Evolutionary conservation across 2,797 vertebrate species (phyloP).

Genomic region (Propithecus deckenii): DNA sequence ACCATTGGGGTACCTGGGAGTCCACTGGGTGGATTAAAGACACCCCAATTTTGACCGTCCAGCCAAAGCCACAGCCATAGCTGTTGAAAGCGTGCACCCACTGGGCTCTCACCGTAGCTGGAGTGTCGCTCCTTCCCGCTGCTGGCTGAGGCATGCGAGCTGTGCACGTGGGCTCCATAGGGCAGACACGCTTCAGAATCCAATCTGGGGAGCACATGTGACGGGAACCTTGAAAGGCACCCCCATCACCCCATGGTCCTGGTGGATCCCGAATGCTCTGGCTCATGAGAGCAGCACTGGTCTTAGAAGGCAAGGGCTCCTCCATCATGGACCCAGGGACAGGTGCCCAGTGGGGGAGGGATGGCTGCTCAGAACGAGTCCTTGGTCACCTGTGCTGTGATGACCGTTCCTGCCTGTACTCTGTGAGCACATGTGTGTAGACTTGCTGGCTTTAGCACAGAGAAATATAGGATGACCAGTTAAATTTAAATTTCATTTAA

Average conservation of each 20-base stretch:
- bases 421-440: background rate
- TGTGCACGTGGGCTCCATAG: background rate
- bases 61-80: background rate
- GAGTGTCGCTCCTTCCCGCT: accelerated
- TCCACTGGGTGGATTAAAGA: background rate
- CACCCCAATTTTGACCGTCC: background rate
- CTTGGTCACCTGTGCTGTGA: background rate
- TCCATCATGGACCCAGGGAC: background rate
- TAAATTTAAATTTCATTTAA: background rate
- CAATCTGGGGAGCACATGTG: accelerated
- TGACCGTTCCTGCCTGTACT: background rate
- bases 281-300: background rate
- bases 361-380: background rate
- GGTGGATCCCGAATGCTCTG: background rate
- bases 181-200: background rate
- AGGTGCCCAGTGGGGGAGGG: background rate
- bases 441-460: background rate
- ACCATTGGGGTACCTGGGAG: background rate
- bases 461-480: background rate
- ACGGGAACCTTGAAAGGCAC: background rate
- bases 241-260: background rate
- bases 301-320: background rate
- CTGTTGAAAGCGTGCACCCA: too few species aligned
- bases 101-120: background rate
- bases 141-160: background rate